Conservation (phyloP, 2,888 invertebrate genomes). For the Slavum lentiscoides region DNA sequence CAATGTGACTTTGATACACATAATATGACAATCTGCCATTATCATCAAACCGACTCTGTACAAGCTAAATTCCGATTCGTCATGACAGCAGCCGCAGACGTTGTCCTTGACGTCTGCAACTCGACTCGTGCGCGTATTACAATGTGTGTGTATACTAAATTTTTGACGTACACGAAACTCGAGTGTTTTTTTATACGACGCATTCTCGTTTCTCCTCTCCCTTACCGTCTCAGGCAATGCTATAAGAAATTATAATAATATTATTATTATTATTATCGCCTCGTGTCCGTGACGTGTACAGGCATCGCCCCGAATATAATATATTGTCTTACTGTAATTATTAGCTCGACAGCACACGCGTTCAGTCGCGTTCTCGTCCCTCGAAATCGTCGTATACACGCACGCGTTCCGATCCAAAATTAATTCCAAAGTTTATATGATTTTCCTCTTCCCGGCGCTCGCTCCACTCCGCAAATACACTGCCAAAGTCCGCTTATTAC, state of each 20-base stretch:
- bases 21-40: no score
- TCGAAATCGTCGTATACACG: background rate
- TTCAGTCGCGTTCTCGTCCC: background rate
- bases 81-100: background rate
- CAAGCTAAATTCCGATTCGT: background rate
- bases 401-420: constrained; percentile 9
- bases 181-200: background rate
- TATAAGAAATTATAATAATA: background rate
- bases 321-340: background rate
- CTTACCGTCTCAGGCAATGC: no score
- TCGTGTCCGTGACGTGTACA: constrained; percentile 16
- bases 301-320: background rate
- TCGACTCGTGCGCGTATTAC: no score
- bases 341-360: constrained; percentile 15
- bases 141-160: no score
- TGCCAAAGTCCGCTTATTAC: background rate
- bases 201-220: background rate
- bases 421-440: constrained; percentile 43
- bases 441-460: background rate
- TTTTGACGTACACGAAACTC: no score
- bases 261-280: background rate
- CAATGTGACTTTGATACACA: no score
- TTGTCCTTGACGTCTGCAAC: no score
- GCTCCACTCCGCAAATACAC: background rate
- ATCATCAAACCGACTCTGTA: no score